Base-by-base conservation (phyloP, 2,888 invertebrate genomes). In the Macrosiphum euphorbiae region DNA sequence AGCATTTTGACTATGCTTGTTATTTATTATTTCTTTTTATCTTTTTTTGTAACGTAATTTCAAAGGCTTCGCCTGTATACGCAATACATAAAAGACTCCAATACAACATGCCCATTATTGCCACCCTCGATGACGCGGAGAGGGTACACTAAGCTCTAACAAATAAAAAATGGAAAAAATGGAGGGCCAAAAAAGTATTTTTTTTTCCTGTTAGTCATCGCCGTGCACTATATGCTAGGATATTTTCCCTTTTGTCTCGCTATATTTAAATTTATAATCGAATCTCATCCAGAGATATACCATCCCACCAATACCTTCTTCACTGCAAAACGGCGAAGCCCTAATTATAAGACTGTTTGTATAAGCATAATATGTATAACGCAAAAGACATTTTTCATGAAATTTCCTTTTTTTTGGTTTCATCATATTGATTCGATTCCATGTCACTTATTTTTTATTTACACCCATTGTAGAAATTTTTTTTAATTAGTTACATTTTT, bases 331-430 rank as follows among this genome's bases (percentile, higher is more conserved):
- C 50, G 93, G 93, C 93, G 93, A 78, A 93, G 93, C 93, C 93
- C 93, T 93, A 89, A 93, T 61, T 50, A 93, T 93, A 94, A 94
- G 94, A 94, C 94, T 94, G 94, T 94, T 84, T 90, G 41, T 92
- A 44, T 50, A 61, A 35, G 88, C 47, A 78, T 78, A 16, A 11
- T 58, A 88, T 41, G 13, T 88, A 88, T 44, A 58, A 88, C 88
- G n/a, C 94, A 90, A 90, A 94, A 94, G 94, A 94, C 94, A 90
- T 94, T 90, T 92, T 86, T 41, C 85, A 35, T 28, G 41, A 94
- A 90, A 86, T 90, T 90, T 90, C 61, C 86, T 85, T 58, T 44
- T 86, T 58, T 85, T 50, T 61, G 52, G 24, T 52, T 88, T 78
- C 92, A 94, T 90, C 85, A 90, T 28, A 67, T 86, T 20, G 20